Base-by-base conservation (phyloP, 2,113 vertebrate species). In the Phaethornis superciliosus region DNA sequence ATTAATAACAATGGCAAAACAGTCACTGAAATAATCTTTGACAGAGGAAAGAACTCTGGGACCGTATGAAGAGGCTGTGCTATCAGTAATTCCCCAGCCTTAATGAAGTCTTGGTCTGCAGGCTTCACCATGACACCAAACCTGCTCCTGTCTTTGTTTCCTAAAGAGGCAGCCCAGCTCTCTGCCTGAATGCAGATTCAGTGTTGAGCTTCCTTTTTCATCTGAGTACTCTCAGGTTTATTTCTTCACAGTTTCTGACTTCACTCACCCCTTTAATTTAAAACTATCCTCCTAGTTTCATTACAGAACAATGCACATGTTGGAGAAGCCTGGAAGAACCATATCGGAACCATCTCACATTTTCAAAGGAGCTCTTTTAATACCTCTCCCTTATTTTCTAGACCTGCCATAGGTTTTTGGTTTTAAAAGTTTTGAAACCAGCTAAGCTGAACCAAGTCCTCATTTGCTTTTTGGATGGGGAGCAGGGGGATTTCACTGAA, bases 1-100 rank as follows among this genome's bases (percentile, higher is more conserved):
- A 91, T 94, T 85, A 94, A 40, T 28, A 85, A 85, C 69, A 81
- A 75, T 23, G 54, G 60, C 58, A 91, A 85, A 92, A 49, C 12
- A 60, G 59, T 42, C 27, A 55, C 4, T 68, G 56, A 82, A 79
- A 89, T 91, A 37, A 84, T 37, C 62, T 75, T 46, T 87, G 89
- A 91, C 13, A 95, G 77, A 58, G 59, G 42, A 88, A 26, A 52
- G 55, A 91, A 52, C 37, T 37, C 51, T 55, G 71, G 20, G 37
- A 37, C 59, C 26, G 2, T 9, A 14, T 7, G 37, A 85, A 77
- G 78, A 80, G 16, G 30, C 67, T 40, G 35, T 9, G 37, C 10
- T 72, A 58, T 81, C 58, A 72, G 16, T 62, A 60, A 55, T 92
- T 91, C 51, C 67, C 85, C 75, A 52, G 16, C 22, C 11, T 46